Base-by-base conservation (phyloP, 1,140 invertebrate species). In the Stegodyphus mimosarum region DNA sequence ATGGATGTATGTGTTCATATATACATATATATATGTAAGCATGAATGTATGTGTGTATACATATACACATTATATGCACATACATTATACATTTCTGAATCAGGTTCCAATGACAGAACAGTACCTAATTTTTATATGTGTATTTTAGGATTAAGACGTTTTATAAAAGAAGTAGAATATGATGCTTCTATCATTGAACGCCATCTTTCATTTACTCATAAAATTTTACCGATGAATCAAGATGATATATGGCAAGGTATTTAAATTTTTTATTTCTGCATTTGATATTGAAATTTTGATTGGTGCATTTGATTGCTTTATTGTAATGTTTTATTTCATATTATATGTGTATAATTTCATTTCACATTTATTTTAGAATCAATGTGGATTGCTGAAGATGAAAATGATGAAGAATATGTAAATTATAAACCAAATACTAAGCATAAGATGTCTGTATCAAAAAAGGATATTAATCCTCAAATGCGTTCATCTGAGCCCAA, bases 91-190 rank as follows among this genome's bases (percentile, higher is more conserved):
- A n/a, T n/a, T n/a, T n/a, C n/a, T n/a, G n/a, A n/a, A n/a, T n/a
- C n/a, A n/a, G n/a, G 33, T 33, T 3, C 33, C 3, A 33, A 33
- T 33, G 33, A 33, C 11, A 63, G 7, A 63, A 13, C 60, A 63
- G 64, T 17, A n/a, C n/a, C 6, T 18, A 13, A 48, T 63, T 55
- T 10, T 53, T 67, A 86, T 15, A 33, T 33, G 33, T 33, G 33
- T 33, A 3, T 33, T 33, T 33, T 75, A 91, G 90, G 89, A 70
- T 88, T 90, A 18, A 86, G 90, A 18, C 71, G 89, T 49, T 90
- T 91, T 83, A 89, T 90, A 70, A 88, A 87, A 76, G 89, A 90
- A 66, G 87, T 91, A 10, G 88, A 89, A 51, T 84, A 87, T 33
- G 90, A 91, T 88, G 89, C 89, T n/a, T 87, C 88, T 17, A 70